These are phyloP conservation scores for Pseudomugil tenellus DNA, from an alignment of 2,797 vertebrate species.

Conservation along the genomic window DNA sequence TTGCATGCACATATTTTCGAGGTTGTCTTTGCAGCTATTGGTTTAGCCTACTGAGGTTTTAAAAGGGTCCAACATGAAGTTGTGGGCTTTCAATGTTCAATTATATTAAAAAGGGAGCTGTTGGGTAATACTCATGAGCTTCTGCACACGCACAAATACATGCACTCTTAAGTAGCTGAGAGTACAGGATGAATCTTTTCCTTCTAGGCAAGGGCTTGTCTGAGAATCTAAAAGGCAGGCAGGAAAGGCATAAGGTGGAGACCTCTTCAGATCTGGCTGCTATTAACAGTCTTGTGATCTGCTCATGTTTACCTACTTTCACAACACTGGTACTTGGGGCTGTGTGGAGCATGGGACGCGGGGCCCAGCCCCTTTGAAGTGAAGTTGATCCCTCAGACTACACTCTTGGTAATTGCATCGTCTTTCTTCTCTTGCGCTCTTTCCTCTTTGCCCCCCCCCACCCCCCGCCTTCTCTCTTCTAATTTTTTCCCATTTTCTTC, in stretches of 20 bases:
- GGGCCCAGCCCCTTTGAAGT: slow-evolving; percentile 83
- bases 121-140: slow-evolving; percentile 38
- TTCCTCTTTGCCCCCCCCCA: slow-evolving; percentile 7
- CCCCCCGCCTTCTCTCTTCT: background rate
- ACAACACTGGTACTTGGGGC: slow-evolving; percentile 75
- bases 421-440: slow-evolving; percentile 48
- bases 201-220: slow-evolving; percentile 72
- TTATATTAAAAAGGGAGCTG: slow-evolving; percentile 43
- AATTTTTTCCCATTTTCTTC: slow-evolving; percentile 24
- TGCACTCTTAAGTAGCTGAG: slow-evolving; percentile 51
- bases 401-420: slow-evolving; percentile 81
- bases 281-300: slow-evolving; percentile 85
- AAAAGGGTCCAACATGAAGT: slow-evolving; percentile 46
- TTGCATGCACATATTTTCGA: slow-evolving; percentile 25
- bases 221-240: slow-evolving; percentile 74
- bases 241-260: slow-evolving; percentile 79
- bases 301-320: slow-evolving; percentile 84
- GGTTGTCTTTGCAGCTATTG: slow-evolving; percentile 50
- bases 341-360: slow-evolving; percentile 69
- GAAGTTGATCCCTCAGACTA: slow-evolving; percentile 83
- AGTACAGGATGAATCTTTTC: slow-evolving; percentile 54
- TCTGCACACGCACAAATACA: slow-evolving; percentile 12
- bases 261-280: slow-evolving; percentile 84
- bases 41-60: slow-evolving; percentile 46
- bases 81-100: slow-evolving; percentile 44